Percentiles rank a stretch among this genome's conserved stretches.
These are phyloP conservation scores for Mirza zaza DNA, from an alignment of 2,113 vertebrate genomes.

Conservation along the genomic window DNA sequence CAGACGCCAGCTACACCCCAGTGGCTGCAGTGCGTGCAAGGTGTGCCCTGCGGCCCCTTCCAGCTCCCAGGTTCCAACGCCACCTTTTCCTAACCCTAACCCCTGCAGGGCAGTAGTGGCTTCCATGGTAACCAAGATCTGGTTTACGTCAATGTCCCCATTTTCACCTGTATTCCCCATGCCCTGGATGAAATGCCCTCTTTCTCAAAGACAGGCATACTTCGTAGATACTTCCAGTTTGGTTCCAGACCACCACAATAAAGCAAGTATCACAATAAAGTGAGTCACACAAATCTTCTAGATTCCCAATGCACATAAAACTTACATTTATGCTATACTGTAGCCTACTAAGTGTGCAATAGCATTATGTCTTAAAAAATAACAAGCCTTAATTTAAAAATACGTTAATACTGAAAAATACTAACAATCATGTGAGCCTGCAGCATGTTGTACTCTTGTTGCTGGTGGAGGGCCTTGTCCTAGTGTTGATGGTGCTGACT, in stretches of 20 bases:
- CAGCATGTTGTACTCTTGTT: background rate
- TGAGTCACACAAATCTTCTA: background rate
- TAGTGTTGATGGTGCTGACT: too few relatives aligned
- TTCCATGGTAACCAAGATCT: background rate
- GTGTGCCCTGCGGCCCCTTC: too few relatives aligned
- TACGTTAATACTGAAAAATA: background rate
- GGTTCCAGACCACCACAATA: background rate
- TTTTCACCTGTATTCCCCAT: background rate
- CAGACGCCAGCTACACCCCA: rapidly evolving
- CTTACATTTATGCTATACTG: background rate
- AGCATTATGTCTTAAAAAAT: background rate
- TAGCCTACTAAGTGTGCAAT: background rate
- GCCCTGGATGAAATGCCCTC: background rate
- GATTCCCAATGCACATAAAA: background rate
- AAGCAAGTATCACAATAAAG: background rate
- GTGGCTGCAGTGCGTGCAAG: too few relatives aligned
- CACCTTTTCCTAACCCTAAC: background rate
- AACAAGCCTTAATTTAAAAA: background rate
- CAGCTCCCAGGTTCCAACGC: background rate
- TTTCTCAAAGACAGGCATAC: background rate
- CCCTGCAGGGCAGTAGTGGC: rapidly evolving
- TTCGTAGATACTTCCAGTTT: background rate
- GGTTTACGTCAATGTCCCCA: too few relatives aligned
- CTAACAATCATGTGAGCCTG: background rate
- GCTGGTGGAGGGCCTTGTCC: background rate